Base-by-base conservation (phyloP, 2,113 vertebrate genomes). In the Rana temporaria region DNA sequence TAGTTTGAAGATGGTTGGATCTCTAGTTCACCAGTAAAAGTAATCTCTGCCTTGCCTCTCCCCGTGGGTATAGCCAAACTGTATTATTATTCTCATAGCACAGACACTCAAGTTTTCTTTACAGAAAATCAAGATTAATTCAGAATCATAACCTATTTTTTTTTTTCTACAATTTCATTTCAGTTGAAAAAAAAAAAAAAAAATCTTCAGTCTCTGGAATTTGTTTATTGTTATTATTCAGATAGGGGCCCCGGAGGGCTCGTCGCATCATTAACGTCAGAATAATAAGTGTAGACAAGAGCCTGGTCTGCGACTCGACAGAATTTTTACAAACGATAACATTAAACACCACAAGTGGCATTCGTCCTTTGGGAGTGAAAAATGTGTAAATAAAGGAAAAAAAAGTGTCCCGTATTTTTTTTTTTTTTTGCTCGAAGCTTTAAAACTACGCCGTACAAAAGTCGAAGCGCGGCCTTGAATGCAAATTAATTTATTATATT, bases 191-290 rank as follows among this genome's bases (percentile, higher is more conserved):
- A 69, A 69, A 52, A 22, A 48, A 69, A 22, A 69, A 69, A 69
- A 48, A 52, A 56, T 17, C 26, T 30, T 73, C 53, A 11, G 53
- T 34, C 20, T 73, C 8, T 15, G 55, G 70, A 18, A 73, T 73
- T 59, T 73, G 70, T 73, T 73, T 59, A 57, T 73, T 73, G 70
- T 73, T 55, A 73, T 73, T 73, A 73, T 73, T 57, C 56, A 32
- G 12, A 26, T 57, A 11, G 2, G 2, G 22, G 70, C 70, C 53
- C 70, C 70, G 4, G 53, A 73, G 70, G 70, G 53, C 24, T 59
- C 57, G 26, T 73, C 24, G 56, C 19, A 26, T 11, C 55, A 59
- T 59, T 73, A 59, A 16, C 24, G 26, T 53, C n/a, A 55, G 70
- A 57, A 34, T 20, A 34, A 26, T 57, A 20, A 70, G 34, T 55